Conservation (phyloP, 2,797 vertebrate species). For the Coendou prehensilis region DNA sequence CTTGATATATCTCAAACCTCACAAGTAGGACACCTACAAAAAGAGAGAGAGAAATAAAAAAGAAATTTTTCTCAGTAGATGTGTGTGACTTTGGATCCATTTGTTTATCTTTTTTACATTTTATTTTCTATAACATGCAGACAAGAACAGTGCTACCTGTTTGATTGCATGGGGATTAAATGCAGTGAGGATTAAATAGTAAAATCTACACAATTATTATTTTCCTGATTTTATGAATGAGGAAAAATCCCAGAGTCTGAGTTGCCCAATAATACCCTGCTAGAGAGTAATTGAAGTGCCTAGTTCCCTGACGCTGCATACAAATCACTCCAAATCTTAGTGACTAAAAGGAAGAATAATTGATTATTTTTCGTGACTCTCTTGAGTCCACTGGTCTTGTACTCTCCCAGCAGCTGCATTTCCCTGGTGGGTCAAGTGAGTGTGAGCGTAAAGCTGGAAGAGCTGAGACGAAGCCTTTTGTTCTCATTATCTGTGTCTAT, state of each 20-base stretch:
- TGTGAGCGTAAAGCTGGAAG: background rate
- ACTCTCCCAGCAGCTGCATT: background rate
- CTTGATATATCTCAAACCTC: background rate
- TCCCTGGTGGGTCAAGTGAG: background rate
- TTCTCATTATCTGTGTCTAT: background rate
- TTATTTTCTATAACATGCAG: background rate
- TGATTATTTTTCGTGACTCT: background rate
- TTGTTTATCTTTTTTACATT: background rate
- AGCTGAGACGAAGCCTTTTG: fast-evolving
- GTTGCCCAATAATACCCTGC: background rate
- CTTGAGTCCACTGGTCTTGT: background rate
- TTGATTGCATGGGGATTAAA: background rate
- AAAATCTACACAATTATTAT: background rate
- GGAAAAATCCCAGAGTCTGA: background rate
- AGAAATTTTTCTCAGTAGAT: no score
- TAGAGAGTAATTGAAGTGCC: background rate
- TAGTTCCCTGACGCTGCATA: background rate
- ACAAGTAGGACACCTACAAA: background rate
- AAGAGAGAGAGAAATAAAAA: background rate
- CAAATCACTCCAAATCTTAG: background rate
- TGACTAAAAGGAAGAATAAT: background rate
- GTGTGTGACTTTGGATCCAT: background rate
- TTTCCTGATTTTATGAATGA: background rate
- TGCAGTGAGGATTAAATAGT: background rate
- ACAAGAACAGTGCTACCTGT: background rate